Base-by-base conservation (phyloP, 2,888 invertebrate genomes). In the Cataglyphis livida region DNA sequence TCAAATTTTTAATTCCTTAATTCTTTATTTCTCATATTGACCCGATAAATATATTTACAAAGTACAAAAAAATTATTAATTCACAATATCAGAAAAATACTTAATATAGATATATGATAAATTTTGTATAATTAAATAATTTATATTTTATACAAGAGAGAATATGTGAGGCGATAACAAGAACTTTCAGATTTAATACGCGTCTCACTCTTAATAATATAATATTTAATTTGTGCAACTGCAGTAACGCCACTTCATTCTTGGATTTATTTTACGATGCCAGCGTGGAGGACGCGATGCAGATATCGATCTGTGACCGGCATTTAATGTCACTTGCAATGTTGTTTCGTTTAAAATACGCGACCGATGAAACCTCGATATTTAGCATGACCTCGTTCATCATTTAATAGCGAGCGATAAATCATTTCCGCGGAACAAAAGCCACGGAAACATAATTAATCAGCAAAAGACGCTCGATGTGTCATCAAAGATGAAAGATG, bases 291-390 rank as follows among this genome's bases (percentile, higher is more conserved):
- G 48, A 61, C 64, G 83, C 82, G 84, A 87, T 82, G 84, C 87
- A 85, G 84, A 87, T 88, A 89, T 89, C 83, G 89, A 89, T 89
- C 88, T 84, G 51, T 51, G 84, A 64, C 82, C 38, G 54, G 64
- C 81, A 73, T 87, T 89, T 88, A 89, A 89, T 89, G 87, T 87
- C 89, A 85, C 84, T 89, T 84, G 83, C 85, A 85, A 88, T 85
- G 84, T 89, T 89, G 81, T 87, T 89, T 81, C 81, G 41, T 84
- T 81, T 82, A 87, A 89, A 85, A 84, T 82, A 85, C 70, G 75
- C 78, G 71, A 44, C 66, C 76, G 66, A 51, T 28, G 65, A 65
- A 85, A 84, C 83, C 79, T 83, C 88, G 83, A 87, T 87, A 87
- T 85, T 84, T 82, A 84, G 82, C 64, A 4, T 62, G 66, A 57